Evolutionary conservation across 1,140 invertebrate species (phyloP).

Genomic region (Nixonia krombeini): DNA sequence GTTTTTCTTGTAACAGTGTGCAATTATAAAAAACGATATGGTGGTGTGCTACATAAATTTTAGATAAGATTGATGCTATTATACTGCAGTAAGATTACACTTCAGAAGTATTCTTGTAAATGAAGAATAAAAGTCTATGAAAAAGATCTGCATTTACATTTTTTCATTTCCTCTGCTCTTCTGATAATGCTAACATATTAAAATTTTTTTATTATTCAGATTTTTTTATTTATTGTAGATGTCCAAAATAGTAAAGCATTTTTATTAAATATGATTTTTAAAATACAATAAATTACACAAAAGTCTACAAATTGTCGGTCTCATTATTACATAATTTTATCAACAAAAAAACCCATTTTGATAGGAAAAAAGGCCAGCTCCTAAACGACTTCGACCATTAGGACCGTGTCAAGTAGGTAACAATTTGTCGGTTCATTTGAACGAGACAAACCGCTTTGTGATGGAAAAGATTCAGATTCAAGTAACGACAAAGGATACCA

Average conservation of each 20-base stretch:
- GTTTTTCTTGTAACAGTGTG: no score
- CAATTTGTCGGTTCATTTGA: conserved; percentile 64
- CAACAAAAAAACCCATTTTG: conserved; percentile 39
- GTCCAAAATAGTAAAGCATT: conserved; percentile 13
- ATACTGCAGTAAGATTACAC: no score
- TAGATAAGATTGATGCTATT: no score
- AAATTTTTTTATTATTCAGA: background rate
- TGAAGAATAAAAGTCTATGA: conserved; percentile 20
- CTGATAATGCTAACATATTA: background rate
- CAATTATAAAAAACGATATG: no score
- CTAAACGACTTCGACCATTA: conserved; percentile 48
- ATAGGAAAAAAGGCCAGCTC: conserved; percentile 57
- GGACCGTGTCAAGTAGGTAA: conserved; percentile 53
- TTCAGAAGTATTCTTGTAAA: conserved; percentile 6
- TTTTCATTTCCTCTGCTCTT: conserved; percentile 10
- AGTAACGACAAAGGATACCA: conserved; percentile 53
- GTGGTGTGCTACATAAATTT: no score
- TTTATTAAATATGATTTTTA: conserved; percentile 7
- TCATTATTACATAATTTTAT: conserved; percentile 13
- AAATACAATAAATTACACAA: no score
- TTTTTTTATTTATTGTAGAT: background rate
- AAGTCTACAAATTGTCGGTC: no score
- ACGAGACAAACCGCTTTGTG: conserved; percentile 62
- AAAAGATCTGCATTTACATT: conserved; percentile 9
- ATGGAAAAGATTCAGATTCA: conserved; percentile 69